Conservation (phyloP, 2,113 vertebrate species). For the Melozone crissalis region DNA sequence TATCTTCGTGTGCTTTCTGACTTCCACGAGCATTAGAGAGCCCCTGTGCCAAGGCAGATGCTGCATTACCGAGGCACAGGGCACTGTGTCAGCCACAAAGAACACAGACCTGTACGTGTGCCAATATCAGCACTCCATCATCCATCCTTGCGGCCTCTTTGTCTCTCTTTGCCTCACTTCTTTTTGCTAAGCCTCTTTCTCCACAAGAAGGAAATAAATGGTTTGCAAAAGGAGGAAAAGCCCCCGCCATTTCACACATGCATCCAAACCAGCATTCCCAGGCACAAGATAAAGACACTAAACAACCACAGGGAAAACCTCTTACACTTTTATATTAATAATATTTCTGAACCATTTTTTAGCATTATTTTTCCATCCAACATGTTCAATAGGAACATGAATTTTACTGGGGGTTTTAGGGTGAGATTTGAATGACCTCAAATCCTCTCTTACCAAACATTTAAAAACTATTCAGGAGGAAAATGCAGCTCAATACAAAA, state of each 20-base stretch:
- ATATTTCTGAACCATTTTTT: background rate
- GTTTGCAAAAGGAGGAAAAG: conserved; percentile 22
- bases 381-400: background rate
- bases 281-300: background rate
- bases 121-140: conserved; percentile 58
- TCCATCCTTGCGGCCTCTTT: background rate
- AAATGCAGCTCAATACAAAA: background rate
- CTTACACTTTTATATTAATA: background rate
- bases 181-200: conserved; percentile 43
- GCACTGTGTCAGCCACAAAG: conserved; percentile 36
- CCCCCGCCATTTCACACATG: background rate
- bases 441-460: background rate
- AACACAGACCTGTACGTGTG: conserved; percentile 16
- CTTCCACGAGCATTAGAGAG: conserved; percentile 24
- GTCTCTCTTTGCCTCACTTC: background rate
- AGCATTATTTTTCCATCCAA: background rate
- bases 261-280: background rate
- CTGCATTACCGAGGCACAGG: conserved; percentile 36
- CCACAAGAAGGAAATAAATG: conserved; percentile 34
- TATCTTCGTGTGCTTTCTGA: background rate
- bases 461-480: background rate
- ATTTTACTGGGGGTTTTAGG: background rate
- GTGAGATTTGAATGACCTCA: background rate
- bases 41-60: conserved; percentile 26
- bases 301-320: background rate